Evolutionary conservation across 2,888 invertebrate genomes (phyloP).

Genomic region (Eledone cirrhosa): DNA sequence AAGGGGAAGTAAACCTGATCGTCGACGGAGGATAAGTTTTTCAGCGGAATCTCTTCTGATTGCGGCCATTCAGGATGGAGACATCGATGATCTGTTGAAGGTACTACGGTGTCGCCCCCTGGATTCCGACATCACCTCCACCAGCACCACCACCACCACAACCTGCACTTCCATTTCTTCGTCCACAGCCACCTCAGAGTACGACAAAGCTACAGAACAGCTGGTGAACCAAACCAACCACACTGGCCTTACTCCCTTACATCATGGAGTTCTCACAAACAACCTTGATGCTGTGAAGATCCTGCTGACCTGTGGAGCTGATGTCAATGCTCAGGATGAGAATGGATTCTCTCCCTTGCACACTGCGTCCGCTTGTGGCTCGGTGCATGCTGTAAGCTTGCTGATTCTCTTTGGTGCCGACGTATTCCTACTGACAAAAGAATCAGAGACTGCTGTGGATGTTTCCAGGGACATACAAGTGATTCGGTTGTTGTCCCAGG

Average conservation of each 20-base stretch:
- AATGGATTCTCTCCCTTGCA: constrained; percentile 59
- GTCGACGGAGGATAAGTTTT: constrained; percentile 53
- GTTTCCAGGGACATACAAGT: constrained; percentile 54
- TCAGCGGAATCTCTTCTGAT: constrained; percentile 57
- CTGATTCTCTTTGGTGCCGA: constrained; percentile 57
- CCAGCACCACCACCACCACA: not conserved
- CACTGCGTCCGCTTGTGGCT: constrained; percentile 59
- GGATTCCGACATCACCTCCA: constrained; percentile 39
- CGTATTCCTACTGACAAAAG: constrained; percentile 50
- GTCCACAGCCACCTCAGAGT: no score
- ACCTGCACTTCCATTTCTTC: no score
- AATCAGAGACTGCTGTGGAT: constrained; percentile 55
- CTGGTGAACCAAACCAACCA: constrained; percentile 52
- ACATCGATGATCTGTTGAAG: constrained; percentile 49
- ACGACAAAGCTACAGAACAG: no score
- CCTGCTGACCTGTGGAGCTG: constrained; percentile 51
- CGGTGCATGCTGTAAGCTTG: constrained; percentile 53
- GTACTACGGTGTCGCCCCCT: constrained; percentile 42
- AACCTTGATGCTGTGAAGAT: constrained; percentile 60
- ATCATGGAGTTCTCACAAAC: constrained; percentile 58
- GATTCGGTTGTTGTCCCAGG: constrained; percentile 46
- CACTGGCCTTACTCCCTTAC: constrained; percentile 57
- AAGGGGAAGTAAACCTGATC: not conserved
- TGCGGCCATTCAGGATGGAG: constrained; percentile 59
- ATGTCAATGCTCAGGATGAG: constrained; percentile 54